Conservation (phyloP, 1,140 invertebrate species). For the Propsilocerus akamusi region DNA sequence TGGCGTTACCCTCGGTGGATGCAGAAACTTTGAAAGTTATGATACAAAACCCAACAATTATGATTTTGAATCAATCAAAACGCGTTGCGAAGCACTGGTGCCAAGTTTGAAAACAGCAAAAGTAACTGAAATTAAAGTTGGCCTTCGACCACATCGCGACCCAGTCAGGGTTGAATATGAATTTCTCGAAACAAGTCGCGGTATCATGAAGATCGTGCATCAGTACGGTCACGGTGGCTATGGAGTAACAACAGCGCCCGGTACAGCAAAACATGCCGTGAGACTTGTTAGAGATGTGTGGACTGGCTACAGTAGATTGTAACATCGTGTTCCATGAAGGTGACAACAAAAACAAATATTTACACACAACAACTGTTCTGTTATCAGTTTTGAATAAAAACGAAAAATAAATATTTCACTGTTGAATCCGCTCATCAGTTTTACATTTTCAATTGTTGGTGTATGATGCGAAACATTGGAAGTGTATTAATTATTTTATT, state of each 20-base stretch:
- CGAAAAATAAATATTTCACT: too few species aligned
- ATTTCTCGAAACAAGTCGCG: slow-evolving; percentile 18
- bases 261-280: slow-evolving; percentile 59
- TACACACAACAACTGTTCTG: too few species aligned
- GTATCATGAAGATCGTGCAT: slow-evolving; percentile 50
- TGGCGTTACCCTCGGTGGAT: slow-evolving; percentile 62
- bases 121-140: slow-evolving; percentile 45
- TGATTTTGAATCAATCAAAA: slow-evolving; percentile 52
- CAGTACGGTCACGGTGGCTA: slow-evolving; percentile 89
- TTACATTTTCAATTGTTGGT: neutral
- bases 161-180: slow-evolving; percentile 58
- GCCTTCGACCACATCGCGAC: slow-evolving; percentile 58
- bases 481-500: neutral
- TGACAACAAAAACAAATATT: neutral
- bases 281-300: slow-evolving; percentile 38
- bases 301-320: slow-evolving; percentile 29
- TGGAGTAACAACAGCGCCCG: slow-evolving; percentile 71
- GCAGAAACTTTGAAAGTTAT: slow-evolving; percentile 60
- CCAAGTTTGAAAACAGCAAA: slow-evolving; percentile 47
- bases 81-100: slow-evolving; percentile 48
- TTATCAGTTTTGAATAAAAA: too few species aligned
- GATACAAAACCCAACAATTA: slow-evolving; percentile 44
- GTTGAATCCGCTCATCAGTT: too few species aligned
- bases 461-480: too few species aligned
- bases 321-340: slow-evolving; percentile 9